Conservation (phyloP, 2,888 invertebrate species). For the Amiota mariae region DNA sequence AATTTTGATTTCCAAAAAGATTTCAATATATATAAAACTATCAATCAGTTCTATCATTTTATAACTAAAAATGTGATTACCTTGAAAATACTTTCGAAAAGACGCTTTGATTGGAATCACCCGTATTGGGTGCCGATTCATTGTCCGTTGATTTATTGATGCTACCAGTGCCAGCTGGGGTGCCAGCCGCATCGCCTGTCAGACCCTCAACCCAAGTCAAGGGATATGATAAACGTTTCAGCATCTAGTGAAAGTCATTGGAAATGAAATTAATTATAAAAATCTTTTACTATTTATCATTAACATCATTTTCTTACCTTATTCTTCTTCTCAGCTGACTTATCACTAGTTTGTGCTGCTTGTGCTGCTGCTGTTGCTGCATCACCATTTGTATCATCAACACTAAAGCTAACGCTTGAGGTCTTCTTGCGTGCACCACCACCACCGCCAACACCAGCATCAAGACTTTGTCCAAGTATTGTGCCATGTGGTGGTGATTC, state of each 20-base stretch:
- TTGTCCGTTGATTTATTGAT: conserved; percentile 69
- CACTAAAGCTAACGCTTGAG: conserved; percentile 82
- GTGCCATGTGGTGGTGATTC: conserved; percentile 74
- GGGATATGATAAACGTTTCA: conserved; percentile 92
- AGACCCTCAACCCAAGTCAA: conserved; percentile 93
- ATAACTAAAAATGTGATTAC: conserved; percentile 74
- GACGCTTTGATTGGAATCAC: conserved; percentile 80
- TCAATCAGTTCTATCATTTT: conserved; percentile 8
- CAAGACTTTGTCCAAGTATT: conserved; percentile 65
- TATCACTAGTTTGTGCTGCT: conserved; percentile 54
- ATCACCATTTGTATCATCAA: conserved; percentile 76
- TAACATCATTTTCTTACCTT: conserved; percentile 76
- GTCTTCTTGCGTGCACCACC: conserved; percentile 80
- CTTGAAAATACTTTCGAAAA: conserved; percentile 95
- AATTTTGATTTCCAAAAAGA: conserved; percentile 25
- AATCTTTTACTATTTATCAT: background rate
- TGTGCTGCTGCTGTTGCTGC: conserved; percentile 49
- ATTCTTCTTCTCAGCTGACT: conserved; percentile 79
- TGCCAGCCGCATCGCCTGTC: conserved; percentile 80
- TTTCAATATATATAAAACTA: background rate
- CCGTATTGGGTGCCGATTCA: conserved; percentile 74
- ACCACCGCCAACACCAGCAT: conserved; percentile 72
- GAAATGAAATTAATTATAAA: background rate
- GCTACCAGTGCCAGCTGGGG: conserved; percentile 74
- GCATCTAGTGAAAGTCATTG: conserved; percentile 79